Evolutionary conservation across 1,140 invertebrate genomes (phyloP).

Genomic region (Monochamus saltuarius): DNA sequence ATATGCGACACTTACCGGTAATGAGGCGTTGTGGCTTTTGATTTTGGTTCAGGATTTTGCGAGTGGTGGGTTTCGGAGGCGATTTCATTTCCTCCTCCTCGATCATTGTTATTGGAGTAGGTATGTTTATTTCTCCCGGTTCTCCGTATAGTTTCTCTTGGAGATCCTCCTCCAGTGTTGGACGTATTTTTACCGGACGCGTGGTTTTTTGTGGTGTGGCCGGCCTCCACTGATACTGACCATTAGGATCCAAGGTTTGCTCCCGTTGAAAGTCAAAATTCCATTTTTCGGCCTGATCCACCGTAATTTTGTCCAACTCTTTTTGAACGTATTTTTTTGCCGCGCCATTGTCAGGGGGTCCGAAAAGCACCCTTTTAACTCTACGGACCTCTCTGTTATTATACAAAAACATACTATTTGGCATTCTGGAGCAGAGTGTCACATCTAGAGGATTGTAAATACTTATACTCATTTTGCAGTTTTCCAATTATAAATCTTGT

Average conservation of each 20-base stretch:
- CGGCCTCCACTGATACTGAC: slow-evolving; percentile 37
- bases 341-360: slow-evolving; percentile 51
- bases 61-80: neutral
- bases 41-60: neutral
- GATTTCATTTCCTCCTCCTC: neutral
- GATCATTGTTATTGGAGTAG: slow-evolving; percentile 8
- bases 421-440: slow-evolving; percentile 24
- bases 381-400: slow-evolving; percentile 33
- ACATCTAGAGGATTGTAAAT: slow-evolving; percentile 31
- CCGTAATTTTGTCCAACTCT: slow-evolving; percentile 44
- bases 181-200: slow-evolving; percentile 25
- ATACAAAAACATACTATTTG: slow-evolving; percentile 20
- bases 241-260: slow-evolving; percentile 35
- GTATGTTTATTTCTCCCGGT: slow-evolving; percentile 10
- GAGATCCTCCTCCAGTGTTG: slow-evolving; percentile 3
- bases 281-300: slow-evolving; percentile 46
- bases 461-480: slow-evolving; percentile 35
- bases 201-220: slow-evolving; percentile 30
- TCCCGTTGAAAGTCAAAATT: slow-evolving; percentile 51
- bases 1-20: slow-evolving; percentile 15
- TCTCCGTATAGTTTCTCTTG: slow-evolving; percentile 10
- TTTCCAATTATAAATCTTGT: slow-evolving; percentile 4
- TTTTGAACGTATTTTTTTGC: slow-evolving; percentile 47
- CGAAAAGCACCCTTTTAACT: slow-evolving; percentile 51
- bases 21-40: slow-evolving; percentile 14